Percentiles rank a stretch among this genome's conserved stretches.
Conservation (phyloP, 1,140 invertebrate species). For the Hyles euphorbiae region DNA sequence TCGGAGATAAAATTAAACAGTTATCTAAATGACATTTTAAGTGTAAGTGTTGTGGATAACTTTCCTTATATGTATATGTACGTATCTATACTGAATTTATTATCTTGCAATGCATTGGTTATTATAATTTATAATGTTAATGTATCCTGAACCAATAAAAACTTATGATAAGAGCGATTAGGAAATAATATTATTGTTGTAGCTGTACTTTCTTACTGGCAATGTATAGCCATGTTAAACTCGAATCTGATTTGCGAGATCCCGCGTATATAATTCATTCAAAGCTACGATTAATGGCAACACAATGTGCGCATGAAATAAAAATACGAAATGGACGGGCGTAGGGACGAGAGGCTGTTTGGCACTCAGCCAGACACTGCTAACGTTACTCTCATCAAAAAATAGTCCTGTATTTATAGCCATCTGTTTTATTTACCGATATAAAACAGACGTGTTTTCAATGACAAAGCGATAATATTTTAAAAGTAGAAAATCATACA, state of each 20-base stretch:
- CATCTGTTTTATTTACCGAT: conserved; percentile 7
- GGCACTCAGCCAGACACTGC: conserved; percentile 40
- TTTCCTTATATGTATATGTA: too few species aligned
- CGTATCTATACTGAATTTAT: too few species aligned
- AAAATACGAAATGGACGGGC: conserved; percentile 36
- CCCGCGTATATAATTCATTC: conserved; percentile 25
- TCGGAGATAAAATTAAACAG: too few species aligned
- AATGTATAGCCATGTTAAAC: background rate
- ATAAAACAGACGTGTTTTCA: conserved; percentile 2
- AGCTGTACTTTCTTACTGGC: background rate
- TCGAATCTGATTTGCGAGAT: conserved; percentile 9
- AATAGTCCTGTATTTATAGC: conserved; percentile 21
- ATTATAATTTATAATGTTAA: too few species aligned
- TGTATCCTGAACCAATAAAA: too few species aligned
- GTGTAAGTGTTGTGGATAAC: too few species aligned
- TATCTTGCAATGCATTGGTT: too few species aligned
- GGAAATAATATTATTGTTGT: background rate
- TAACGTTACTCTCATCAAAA: conserved; percentile 37
- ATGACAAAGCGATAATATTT: too few species aligned
- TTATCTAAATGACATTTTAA: too few species aligned
- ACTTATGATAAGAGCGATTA: too few species aligned
- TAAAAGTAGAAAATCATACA: too few species aligned
- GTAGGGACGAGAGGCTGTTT: conserved; percentile 29
- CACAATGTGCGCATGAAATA: conserved; percentile 40
- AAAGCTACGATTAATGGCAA: conserved; percentile 35